These are phyloP conservation scores for Siniperca obscura DNA, from an alignment of 2,797 vertebrate species.

Conservation along the genomic window DNA sequence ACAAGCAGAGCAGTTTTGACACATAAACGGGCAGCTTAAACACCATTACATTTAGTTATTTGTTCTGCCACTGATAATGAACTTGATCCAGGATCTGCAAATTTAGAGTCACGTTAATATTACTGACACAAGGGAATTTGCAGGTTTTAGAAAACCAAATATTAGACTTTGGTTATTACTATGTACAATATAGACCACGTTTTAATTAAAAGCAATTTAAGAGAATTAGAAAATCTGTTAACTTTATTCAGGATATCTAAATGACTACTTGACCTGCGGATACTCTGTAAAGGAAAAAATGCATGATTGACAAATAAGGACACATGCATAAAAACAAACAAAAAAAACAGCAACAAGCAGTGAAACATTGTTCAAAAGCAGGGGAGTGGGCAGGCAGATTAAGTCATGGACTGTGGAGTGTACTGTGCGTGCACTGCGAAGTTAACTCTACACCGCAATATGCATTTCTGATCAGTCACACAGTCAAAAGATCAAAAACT, in stretches of 20 bases:
- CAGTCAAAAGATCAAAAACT: not conserved
- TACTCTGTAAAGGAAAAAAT: conserved; percentile 14
- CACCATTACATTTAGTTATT: conserved; percentile 12
- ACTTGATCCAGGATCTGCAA: conserved; percentile 15
- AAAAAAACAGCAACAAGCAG: conserved; percentile 31
- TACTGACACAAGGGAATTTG: conserved; percentile 24
- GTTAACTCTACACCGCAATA: not conserved
- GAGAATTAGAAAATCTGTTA: not conserved
- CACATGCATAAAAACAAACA: conserved; percentile 51
- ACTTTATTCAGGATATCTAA: not conserved
- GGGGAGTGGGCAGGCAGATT: conserved; percentile 29
- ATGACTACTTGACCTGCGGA: conserved; percentile 13
- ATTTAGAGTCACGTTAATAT: not conserved
- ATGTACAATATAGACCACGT: not conserved
- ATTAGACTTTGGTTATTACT: not conserved
- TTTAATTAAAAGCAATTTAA: not conserved
- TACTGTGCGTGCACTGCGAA: conserved; percentile 39
- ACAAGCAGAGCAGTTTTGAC: conserved; percentile 46
- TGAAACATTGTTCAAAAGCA: conserved; percentile 24
- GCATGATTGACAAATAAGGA: conserved; percentile 8
- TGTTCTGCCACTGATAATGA: not conserved
- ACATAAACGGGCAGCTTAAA: conserved; percentile 27
- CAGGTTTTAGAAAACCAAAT: conserved; percentile 15
- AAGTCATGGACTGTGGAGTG: conserved; percentile 17
- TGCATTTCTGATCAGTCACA: conserved; percentile 31